Base-by-base conservation (phyloP, 1,140 invertebrate genomes). In the Aphidius ervi region DNA sequence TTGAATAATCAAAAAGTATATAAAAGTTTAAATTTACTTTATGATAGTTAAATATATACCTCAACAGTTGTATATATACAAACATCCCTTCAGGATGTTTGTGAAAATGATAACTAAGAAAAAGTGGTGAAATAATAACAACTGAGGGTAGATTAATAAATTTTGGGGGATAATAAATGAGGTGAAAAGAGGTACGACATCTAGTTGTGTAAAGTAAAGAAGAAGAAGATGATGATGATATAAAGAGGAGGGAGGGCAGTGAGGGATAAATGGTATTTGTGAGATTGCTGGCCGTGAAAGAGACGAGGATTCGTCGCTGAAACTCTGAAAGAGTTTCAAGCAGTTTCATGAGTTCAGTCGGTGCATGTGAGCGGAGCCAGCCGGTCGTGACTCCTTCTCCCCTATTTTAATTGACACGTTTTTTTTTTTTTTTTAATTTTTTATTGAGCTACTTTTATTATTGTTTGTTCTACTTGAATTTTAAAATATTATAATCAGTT, bases 321-420 rank as follows among this genome's bases (percentile, higher is more conserved):
- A 61, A 16, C 39, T 52, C 43, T 56, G 40, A 31, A 31, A 31
- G 23, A 31, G 23, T 31, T 31, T 31, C 23, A 31, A 31, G 4
- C 23, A 31, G 23, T 31, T 31, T 31, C 23, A 31, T 43, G 53
- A 56, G 59, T 62, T 62, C 54, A 62, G 60, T 62, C 55, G 60
- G 60, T 62, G 60, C 60, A 62, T 62, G 60, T 54, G 60, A 62
- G 60, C 55, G 55, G 54, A 62, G 60, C 42, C 49, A 62, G 60
- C 47, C 60, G 60, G 60, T 62, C 55, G 60, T 62, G 55, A 57
- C 55, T 61, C 60, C 54, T 48, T 50, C 55, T n/a, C 57, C 47
- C 45, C 57, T 46, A 48, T 9, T 42, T 46, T 42, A 46, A 61
- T 43, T 43, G 9, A 46, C 53, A 41, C 16, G 46, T 42, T 16